Evolutionary conservation across 2,797 vertebrate species (phyloP).

Genomic region (Benthosema pterotum): DNA sequence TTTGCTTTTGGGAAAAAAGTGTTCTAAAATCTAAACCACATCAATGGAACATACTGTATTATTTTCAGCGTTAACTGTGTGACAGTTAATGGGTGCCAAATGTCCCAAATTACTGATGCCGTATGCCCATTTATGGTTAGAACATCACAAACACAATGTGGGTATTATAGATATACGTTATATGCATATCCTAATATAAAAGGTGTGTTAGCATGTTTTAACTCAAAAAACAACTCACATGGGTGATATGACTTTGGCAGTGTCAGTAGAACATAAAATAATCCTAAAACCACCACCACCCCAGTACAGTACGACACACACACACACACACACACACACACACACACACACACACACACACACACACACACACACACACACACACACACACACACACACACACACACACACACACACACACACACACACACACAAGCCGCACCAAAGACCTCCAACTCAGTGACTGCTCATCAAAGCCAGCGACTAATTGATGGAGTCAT

Average conservation of each 20-base stretch:
- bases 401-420: background rate
- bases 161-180: no score
- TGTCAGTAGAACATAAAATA: conserved; percentile 15
- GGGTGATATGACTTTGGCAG: background rate
- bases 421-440: background rate
- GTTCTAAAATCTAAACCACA: background rate
- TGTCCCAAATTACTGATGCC: no score
- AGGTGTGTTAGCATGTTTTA: background rate
- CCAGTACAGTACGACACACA: no score
- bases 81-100: no score
- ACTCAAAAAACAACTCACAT: background rate
- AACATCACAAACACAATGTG: no score
- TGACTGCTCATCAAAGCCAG: background rate
- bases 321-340: no score
- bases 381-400: no score
- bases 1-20: background rate
- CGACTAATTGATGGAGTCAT: background rate
- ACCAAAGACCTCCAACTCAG: background rate
- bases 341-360: no score
- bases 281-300: background rate
- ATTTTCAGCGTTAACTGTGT: no score
- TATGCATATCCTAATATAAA: no score
- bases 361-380: no score
- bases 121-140: no score
- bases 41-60: background rate